phyloP scores from a whole-genome alignment of 2,888 invertebrate genomes.

The Loripinus fragilis region DNA sequence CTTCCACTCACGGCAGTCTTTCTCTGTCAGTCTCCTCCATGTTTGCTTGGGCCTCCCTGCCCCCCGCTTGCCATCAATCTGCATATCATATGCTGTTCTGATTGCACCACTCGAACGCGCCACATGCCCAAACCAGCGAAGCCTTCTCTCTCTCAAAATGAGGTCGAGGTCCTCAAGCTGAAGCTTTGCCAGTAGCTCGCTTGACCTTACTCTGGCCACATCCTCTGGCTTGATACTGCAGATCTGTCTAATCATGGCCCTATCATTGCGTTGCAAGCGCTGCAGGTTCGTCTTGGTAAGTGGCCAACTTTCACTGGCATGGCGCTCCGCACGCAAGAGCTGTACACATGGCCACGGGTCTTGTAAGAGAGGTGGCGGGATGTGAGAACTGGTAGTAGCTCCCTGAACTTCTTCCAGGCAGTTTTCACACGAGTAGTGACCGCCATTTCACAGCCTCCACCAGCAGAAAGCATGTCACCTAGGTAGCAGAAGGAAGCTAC shows the following conservation, averaged over 20 bases:
- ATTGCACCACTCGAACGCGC: background rate
- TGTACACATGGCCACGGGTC: background rate
- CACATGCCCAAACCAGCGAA: background rate
- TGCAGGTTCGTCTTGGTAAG: background rate
- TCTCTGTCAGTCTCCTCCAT: background rate
- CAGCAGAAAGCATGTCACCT: background rate
- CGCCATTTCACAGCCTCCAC: background rate
- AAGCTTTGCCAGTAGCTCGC: background rate
- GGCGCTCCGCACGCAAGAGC: background rate
- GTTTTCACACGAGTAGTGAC: no score
- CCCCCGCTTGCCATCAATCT: background rate
- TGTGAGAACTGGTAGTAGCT: background rate
- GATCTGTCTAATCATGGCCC: background rate
- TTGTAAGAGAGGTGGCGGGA: background rate
- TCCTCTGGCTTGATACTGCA: background rate
- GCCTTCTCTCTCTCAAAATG: background rate
- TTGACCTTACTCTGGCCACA: background rate
- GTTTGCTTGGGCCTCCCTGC: background rate
- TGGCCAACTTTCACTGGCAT: background rate
- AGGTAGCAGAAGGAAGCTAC: background rate
- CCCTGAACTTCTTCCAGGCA: background rate
- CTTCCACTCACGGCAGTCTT: background rate
- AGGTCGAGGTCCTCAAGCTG: background rate
- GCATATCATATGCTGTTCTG: background rate
- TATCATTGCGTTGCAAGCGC: background rate